These are phyloP conservation scores for Anhinga rufa DNA, from an alignment of 2,113 vertebrate genomes.

Conservation along the genomic window DNA sequence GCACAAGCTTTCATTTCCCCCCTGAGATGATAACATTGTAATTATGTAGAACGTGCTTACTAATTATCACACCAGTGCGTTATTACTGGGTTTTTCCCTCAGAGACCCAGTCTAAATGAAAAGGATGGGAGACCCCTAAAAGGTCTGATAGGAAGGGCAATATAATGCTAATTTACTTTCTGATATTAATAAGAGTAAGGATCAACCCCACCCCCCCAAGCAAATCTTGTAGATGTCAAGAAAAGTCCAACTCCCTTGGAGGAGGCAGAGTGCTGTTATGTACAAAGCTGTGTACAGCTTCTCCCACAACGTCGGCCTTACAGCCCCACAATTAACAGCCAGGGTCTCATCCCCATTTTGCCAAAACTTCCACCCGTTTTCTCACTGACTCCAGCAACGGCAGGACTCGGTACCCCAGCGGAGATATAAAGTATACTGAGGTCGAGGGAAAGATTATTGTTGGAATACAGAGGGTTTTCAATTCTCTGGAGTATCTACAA, in stretches of 20 bases:
- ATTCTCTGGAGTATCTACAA: background rate
- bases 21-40: conserved; percentile 51
- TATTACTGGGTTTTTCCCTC: background rate
- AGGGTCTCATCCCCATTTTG: background rate
- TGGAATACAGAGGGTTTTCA: background rate
- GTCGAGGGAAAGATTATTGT: background rate
- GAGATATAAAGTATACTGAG: background rate
- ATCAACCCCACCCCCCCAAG: background rate
- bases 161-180: conserved; percentile 13
- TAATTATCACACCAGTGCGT: conserved; percentile 55
- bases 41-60: conserved; percentile 48
- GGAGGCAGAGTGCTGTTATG: background rate
- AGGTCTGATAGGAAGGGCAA: conserved; percentile 37
- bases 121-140: conserved; percentile 28
- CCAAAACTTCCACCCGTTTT: background rate
- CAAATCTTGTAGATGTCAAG: background rate
- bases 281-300: background rate
- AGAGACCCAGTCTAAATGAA: conserved; percentile 42
- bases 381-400: background rate
- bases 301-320: background rate
- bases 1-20: conserved; percentile 59
- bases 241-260: background rate
- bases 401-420: background rate
- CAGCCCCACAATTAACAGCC: background rate
- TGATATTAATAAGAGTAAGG: background rate